A percentile compares a stretch with the other conserved stretches of the same genome.
Evolutionary conservation across 35 echinoderm and acorn worm species (phyloP).

Genomic region (Holothuria glaberrima): DNA sequence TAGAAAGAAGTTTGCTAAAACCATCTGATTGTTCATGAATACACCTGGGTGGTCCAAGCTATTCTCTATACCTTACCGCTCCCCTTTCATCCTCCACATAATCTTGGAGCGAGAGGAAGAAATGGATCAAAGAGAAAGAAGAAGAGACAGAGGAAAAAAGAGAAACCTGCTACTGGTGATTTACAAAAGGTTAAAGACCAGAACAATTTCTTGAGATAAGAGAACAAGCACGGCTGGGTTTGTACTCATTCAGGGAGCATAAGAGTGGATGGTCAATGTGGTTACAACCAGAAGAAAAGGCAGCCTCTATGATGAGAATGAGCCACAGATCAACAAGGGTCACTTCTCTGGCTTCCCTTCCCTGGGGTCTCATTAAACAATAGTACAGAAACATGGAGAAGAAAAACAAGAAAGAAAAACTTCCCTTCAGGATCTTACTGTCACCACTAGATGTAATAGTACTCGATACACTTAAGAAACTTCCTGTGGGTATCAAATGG

Average conservation of each 20-base stretch:
- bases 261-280: too few relatives aligned
- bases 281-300: not conserved
- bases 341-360: not conserved
- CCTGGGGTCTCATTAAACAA: too few relatives aligned
- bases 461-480: too few relatives aligned
- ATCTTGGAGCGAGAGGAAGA: conserved; percentile 15
- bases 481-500: too few relatives aligned
- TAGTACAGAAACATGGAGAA: too few relatives aligned
- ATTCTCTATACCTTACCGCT: not conserved
- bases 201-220: not conserved
- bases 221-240: too few relatives aligned
- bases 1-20: not conserved
- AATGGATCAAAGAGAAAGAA: conserved; percentile 2
- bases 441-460: too few relatives aligned
- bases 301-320: not conserved
- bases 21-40: not conserved
- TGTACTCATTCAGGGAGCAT: too few relatives aligned
- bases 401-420: too few relatives aligned
- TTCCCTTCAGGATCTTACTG: too few relatives aligned
- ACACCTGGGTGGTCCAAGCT: conserved; percentile 14
- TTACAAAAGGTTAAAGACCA: conserved; percentile 33
- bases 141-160: not conserved
- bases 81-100: conserved; percentile 4
- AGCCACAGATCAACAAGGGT: not conserved
- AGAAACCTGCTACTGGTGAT: conserved; percentile 43